phyloP scores from a whole-genome alignment of 2,113 vertebrate genomes.

The Paramisgurnus dabryanus region DNA sequence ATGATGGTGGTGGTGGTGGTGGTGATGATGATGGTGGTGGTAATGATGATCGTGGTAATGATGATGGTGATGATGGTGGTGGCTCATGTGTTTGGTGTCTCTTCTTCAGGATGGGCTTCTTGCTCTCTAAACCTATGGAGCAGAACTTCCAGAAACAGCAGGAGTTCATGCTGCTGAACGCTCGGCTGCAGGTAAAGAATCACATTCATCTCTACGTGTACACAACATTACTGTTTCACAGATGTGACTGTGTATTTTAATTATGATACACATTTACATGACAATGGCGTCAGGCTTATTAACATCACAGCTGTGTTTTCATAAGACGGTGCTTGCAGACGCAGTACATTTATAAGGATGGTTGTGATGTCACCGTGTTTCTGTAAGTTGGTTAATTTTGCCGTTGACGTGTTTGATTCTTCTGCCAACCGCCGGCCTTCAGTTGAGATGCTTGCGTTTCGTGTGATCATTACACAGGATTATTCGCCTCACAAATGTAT shows the following conservation, averaged over 20 bases:
- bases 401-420: neutral
- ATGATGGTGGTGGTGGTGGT: too few relatives aligned
- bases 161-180: constrained; percentile 82
- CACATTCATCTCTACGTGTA: neutral
- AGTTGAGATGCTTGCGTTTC: constrained; percentile 47
- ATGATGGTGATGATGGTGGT: too few relatives aligned
- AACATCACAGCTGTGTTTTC: too few relatives aligned
- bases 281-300: too few relatives aligned
- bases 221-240: too few relatives aligned
- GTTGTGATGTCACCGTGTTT: neutral
- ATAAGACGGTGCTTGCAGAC: too few relatives aligned
- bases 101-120: constrained; percentile 76
- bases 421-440: neutral
- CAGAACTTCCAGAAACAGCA: constrained; percentile 81
- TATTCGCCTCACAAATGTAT: constrained; percentile 23
- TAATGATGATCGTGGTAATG: too few relatives aligned
- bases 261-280: too few relatives aligned
- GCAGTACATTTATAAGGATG: neutral
- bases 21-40: too few relatives aligned
- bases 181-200: constrained; percentile 77
- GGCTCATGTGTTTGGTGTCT: neutral
- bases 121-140: constrained; percentile 81
- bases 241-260: too few relatives aligned
- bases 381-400: neutral
- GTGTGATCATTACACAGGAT: constrained; percentile 54